Evolutionary conservation across 1,140 invertebrate genomes (phyloP).

Genomic region (Lineus longissimus): DNA sequence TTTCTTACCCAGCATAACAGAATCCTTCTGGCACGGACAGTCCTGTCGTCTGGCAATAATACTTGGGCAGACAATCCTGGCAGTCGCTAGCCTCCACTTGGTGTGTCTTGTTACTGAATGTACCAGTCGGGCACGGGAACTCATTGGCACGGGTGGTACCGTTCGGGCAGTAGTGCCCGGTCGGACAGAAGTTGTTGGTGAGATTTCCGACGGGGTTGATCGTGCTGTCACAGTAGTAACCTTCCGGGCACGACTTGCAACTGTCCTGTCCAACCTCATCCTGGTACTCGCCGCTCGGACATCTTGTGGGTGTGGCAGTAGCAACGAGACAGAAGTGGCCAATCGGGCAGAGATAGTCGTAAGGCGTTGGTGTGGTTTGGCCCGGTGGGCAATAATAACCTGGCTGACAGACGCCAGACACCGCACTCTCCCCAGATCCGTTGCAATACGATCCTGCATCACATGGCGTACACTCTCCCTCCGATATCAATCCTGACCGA

Average conservation of each 20-base stretch:
- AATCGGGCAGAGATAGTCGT: slow-evolving; percentile 35
- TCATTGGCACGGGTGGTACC: slow-evolving; percentile 31
- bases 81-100: slow-evolving; percentile 25
- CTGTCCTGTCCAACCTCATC: slow-evolving; percentile 31
- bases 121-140: slow-evolving; percentile 40
- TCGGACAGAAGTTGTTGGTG: slow-evolving; percentile 32
- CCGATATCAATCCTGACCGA: slow-evolving; percentile 18
- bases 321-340: slow-evolving; percentile 37
- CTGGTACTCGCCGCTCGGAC: slow-evolving; percentile 36
- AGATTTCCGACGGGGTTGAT: slow-evolving; percentile 31
- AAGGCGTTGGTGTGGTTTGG: slow-evolving; percentile 41
- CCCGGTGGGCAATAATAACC: slow-evolving; percentile 48
- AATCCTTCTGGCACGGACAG: slow-evolving; percentile 40
- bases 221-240: slow-evolving; percentile 48
- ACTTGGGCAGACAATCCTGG: slow-evolving; percentile 37
- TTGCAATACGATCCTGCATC: slow-evolving; percentile 46
- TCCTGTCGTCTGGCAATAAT: slow-evolving; percentile 39
- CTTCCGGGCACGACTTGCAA: slow-evolving; percentile 39
- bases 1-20: slow-evolving; percentile 39
- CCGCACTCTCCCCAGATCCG: slow-evolving; percentile 35
- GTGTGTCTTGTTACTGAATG: slow-evolving; percentile 41
- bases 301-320: slow-evolving; percentile 28
- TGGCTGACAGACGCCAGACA: slow-evolving; percentile 34
- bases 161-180: slow-evolving; percentile 41
- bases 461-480: slow-evolving; percentile 39